These are phyloP conservation scores for Archips crataeganus DNA, from an alignment of 2,888 invertebrate genomes.

Conservation along the genomic window DNA sequence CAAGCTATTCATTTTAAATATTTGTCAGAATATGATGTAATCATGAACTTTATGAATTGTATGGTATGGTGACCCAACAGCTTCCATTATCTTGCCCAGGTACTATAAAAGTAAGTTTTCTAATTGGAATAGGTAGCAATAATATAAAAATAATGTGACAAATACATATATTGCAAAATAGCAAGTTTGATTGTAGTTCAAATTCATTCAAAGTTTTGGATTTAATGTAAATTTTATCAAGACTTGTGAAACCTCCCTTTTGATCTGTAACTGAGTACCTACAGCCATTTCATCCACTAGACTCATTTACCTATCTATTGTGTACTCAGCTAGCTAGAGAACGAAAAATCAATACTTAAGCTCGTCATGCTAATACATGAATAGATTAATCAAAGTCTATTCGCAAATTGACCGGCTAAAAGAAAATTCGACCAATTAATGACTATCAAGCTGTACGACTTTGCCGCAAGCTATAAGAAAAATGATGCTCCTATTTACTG, in stretches of 20 bases:
- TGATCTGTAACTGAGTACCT: conserved; percentile 3
- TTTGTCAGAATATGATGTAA: too few relatives aligned
- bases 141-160: too few relatives aligned
- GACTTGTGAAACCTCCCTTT: conserved; percentile 3
- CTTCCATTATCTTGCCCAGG: not conserved
- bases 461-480: conserved; percentile 27
- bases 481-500: conserved; percentile 17
- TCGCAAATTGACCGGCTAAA: conserved; percentile 37
- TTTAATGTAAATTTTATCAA: not conserved
- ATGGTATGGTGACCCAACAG: too few relatives aligned
- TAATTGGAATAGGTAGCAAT: not conserved
- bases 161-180: not conserved
- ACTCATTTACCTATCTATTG: conserved; percentile 61
- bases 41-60: not conserved
- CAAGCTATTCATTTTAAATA: too few relatives aligned
- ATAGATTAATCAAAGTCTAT: conserved; percentile 45
- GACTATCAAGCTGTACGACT: conserved; percentile 35
- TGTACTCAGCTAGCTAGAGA: conserved; percentile 60
- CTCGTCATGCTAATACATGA: conserved; percentile 52
- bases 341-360: conserved; percentile 79
- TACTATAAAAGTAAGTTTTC: not conserved
- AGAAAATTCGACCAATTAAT: conserved; percentile 8
- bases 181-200: not conserved
- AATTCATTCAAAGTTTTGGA: not conserved
- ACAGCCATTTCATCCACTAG: conserved; percentile 7